Percentiles rank a stretch among this genome's conserved stretches.
Conservation (phyloP, 2,888 invertebrate species). For the Pseudoips prasinana region DNA sequence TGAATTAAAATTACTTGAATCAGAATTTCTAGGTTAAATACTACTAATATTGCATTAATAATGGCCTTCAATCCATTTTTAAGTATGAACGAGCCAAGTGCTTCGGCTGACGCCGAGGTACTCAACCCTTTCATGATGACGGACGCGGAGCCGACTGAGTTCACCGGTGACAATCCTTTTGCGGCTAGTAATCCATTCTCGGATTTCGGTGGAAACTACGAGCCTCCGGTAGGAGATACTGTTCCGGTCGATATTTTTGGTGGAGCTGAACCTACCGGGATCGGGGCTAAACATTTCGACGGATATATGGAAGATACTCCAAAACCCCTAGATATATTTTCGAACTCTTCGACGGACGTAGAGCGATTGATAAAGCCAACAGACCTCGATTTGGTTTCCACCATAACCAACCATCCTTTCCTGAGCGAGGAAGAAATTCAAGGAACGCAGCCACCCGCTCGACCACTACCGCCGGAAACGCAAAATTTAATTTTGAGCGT, state of each 20-base stretch:
- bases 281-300: slow-evolving; percentile 59
- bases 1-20: slow-evolving; percentile 89
- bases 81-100: slow-evolving; percentile 85
- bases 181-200: slow-evolving; percentile 87
- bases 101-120: slow-evolving; percentile 71
- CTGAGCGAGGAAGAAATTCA: slow-evolving; percentile 34
- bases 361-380: slow-evolving; percentile 60
- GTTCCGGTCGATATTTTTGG: slow-evolving; percentile 71
- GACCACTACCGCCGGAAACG: slow-evolving; percentile 89
- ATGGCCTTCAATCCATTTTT: slow-evolving; percentile 92
- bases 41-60: slow-evolving; percentile 28
- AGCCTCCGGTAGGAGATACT: slow-evolving; percentile 63
- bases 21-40: slow-evolving; percentile 81
- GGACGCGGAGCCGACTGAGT: slow-evolving; percentile 52
- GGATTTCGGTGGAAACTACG: slow-evolving; percentile 72
- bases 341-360: slow-evolving; percentile 32
- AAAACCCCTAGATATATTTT: slow-evolving; percentile 42
- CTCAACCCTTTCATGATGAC: slow-evolving; percentile 87
- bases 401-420: slow-evolving; percentile 47
- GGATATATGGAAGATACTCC: slow-evolving; percentile 36
- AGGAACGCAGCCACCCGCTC: slow-evolving; percentile 67
- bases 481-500: slow-evolving; percentile 93
- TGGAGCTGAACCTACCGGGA: slow-evolving; percentile 51
- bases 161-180: slow-evolving; percentile 87
- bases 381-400: slow-evolving; percentile 60